phyloP scores from a whole-genome alignment of 2,888 invertebrate genomes.

The Phorcus lineatus region DNA sequence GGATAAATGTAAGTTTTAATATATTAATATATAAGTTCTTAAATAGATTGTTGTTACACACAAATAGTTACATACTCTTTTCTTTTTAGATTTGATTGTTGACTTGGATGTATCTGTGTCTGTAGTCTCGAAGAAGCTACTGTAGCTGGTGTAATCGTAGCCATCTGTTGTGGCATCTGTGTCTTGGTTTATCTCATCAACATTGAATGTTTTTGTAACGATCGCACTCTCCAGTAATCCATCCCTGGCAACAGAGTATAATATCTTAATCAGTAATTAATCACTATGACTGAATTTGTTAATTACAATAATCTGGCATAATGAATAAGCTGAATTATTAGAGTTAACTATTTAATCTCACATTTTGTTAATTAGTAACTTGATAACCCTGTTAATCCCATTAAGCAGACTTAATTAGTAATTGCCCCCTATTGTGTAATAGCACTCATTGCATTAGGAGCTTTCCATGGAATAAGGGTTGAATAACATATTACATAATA shows the following conservation, averaged over 20 bases:
- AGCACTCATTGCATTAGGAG: too few relatives aligned
- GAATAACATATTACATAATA: too few relatives aligned
- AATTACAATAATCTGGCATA: neutral
- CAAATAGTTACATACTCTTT: constrained; percentile 25
- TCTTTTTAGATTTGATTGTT: constrained; percentile 41
- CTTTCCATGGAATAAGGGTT: too few relatives aligned
- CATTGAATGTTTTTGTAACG: constrained; percentile 73
- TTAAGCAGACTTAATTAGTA: too few relatives aligned
- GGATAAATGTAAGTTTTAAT: too few relatives aligned
- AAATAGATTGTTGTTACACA: neutral
- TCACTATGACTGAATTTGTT: neutral
- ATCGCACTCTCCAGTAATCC: constrained; percentile 74
- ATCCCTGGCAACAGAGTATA: constrained; percentile 63
- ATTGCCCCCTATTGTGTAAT: too few relatives aligned
- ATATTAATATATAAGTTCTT: too few relatives aligned
- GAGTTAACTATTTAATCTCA: too few relatives aligned
- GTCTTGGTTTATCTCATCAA: constrained; percentile 64
- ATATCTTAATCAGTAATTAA: neutral
- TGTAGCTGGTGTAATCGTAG: constrained; percentile 41
- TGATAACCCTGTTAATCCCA: too few relatives aligned
- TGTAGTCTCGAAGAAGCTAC: constrained; percentile 50
- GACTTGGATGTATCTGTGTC: constrained; percentile 49
- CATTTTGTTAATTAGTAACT: too few relatives aligned
- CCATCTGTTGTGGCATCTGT: constrained; percentile 31
- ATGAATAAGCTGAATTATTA: too few relatives aligned